These are phyloP conservation scores for Arctocebus calabarensis DNA, from an alignment of 2,797 vertebrate genomes.

Conservation along the genomic window DNA sequence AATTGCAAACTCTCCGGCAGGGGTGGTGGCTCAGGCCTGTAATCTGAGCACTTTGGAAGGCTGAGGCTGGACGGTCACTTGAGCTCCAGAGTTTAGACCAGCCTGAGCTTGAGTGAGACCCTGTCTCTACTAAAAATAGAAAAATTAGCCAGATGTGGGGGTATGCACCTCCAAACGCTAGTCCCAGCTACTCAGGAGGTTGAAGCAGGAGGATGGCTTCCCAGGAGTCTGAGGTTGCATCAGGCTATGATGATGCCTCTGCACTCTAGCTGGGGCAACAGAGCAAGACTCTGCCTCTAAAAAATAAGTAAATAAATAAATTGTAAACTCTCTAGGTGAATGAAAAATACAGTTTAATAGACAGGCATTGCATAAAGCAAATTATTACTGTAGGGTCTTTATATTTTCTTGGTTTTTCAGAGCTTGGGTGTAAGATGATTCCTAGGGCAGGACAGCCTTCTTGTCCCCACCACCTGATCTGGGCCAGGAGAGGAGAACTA, in stretches of 20 bases:
- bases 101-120: not conserved
- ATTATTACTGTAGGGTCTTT: not conserved
- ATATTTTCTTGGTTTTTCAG: not conserved
- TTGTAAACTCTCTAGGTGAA: constrained; percentile 36
- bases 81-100: not conserved
- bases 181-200: not conserved
- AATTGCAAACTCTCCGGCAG: constrained; percentile 24
- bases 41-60: not conserved
- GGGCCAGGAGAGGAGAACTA: not conserved
- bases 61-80: not conserved
- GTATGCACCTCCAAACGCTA: not conserved
- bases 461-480: not conserved
- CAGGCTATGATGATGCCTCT: not conserved
- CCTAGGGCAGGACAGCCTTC: not conserved
- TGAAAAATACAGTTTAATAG: constrained; percentile 37
- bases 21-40: not conserved
- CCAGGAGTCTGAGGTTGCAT: not conserved
- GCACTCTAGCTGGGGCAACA: not conserved
- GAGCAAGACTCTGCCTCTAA: not conserved
- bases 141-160: not conserved
- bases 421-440: not conserved
- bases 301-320: not conserved
- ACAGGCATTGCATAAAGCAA: constrained; percentile 25
- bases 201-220: not conserved
- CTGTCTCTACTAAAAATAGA: not conserved